These are phyloP conservation scores for Altica lythri DNA, from an alignment of 2,888 invertebrate genomes.

Conservation along the genomic window DNA sequence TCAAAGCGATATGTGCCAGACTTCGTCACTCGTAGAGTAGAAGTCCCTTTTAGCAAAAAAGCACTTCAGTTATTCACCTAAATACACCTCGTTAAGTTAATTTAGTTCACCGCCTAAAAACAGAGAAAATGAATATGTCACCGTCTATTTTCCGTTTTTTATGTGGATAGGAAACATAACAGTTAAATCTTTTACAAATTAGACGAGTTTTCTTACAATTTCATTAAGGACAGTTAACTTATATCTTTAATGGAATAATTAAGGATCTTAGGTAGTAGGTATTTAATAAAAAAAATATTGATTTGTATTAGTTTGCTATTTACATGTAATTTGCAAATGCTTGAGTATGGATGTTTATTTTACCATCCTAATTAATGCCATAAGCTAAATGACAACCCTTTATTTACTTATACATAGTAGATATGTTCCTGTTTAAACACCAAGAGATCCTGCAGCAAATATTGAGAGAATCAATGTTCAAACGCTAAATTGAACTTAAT, in stretches of 20 bases:
- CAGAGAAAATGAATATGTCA: slow-evolving; percentile 39
- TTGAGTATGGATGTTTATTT: neutral
- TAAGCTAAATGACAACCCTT: slow-evolving; percentile 11
- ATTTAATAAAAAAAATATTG: no score
- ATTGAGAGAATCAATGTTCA: slow-evolving; percentile 32
- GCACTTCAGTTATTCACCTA: slow-evolving; percentile 54
- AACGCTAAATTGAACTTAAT: slow-evolving; percentile 35
- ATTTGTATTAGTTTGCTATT: no score
- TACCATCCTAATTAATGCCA: slow-evolving; percentile 10
- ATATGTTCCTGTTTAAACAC: slow-evolving; percentile 27
- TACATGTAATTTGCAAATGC: slow-evolving; percentile 4
- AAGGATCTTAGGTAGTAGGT: no score
- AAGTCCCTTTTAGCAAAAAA: slow-evolving; percentile 48
- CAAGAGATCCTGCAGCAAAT: slow-evolving; percentile 34
- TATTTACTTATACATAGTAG: slow-evolving; percentile 17
- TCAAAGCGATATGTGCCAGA: slow-evolving; percentile 49
- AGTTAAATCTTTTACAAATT: slow-evolving; percentile 6
- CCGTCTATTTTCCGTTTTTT: slow-evolving; percentile 42
- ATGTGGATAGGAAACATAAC: slow-evolving; percentile 39
- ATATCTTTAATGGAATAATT: no score
- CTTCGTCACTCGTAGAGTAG: slow-evolving; percentile 50
- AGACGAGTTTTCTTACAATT: no score
- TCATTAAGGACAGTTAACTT: no score
- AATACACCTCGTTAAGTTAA: slow-evolving; percentile 47
- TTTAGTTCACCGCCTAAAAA: slow-evolving; percentile 41